Conservation (phyloP, 1,140 invertebrate species). For the Lethrus apterus region DNA sequence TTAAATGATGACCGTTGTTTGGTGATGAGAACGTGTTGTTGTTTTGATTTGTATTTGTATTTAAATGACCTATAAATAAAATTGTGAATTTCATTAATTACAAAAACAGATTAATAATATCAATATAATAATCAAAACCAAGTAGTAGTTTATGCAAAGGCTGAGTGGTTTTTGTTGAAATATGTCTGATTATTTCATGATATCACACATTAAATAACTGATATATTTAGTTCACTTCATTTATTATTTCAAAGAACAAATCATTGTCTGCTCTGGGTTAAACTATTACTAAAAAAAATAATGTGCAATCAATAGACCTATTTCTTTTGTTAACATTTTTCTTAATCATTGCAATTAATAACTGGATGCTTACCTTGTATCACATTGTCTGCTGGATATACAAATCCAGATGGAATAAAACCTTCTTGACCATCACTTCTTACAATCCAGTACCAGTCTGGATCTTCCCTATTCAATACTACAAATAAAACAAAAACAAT, state of each 20-base stretch:
- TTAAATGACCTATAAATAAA: slow-evolving; percentile 43
- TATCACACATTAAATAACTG: no score
- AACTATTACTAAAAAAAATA: no score
- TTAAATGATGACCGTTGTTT: slow-evolving; percentile 27
- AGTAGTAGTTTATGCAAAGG: background rate
- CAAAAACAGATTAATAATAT: no score
- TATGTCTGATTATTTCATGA: background rate
- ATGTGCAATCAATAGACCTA: no score
- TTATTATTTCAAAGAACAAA: no score
- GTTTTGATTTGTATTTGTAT: slow-evolving; percentile 32
- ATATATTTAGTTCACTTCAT: no score
- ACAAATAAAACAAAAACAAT: slow-evolving; percentile 21
- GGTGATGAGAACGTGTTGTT: slow-evolving; percentile 27
- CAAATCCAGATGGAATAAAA: slow-evolving; percentile 91
- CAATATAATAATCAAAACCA: background rate
- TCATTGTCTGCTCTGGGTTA: no score
- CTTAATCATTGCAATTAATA: no score
- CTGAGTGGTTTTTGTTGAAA: background rate
- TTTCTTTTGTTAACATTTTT: no score
- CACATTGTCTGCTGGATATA: slow-evolving; percentile 79
- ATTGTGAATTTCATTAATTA: no score
- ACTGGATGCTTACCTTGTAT: slow-evolving; percentile 69
- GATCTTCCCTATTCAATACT: slow-evolving; percentile 87
- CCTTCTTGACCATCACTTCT: slow-evolving; percentile 88
- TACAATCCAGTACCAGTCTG: slow-evolving; percentile 94